phyloP scores from a whole-genome alignment of 2,113 vertebrate species.

The Nematolebias whitei region DNA sequence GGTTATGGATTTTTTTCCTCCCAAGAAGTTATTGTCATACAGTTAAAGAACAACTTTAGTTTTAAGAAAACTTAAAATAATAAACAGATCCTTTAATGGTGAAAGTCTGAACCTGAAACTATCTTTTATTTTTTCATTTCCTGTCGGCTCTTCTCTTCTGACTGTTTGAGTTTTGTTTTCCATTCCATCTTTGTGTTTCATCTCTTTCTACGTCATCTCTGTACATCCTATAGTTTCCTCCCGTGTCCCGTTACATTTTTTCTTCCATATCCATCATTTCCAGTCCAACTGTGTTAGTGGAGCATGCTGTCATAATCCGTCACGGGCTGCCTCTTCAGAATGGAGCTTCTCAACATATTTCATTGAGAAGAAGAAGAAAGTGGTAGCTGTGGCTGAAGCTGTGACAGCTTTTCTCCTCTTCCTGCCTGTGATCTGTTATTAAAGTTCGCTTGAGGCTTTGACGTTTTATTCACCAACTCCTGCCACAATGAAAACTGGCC shows the following conservation, averaged over 20 bases:
- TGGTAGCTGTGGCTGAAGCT: slow-evolving; percentile 5
- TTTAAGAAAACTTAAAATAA: too few relatives aligned
- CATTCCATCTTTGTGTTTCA: neutral
- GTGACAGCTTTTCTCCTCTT: slow-evolving; percentile 37
- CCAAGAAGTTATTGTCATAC: too few relatives aligned
- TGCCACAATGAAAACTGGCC: slow-evolving; percentile 4
- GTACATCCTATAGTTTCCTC: slow-evolving; percentile 8
- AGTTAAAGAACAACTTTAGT: too few relatives aligned
- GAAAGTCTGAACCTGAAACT: too few relatives aligned
- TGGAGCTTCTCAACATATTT: slow-evolving; percentile 25
- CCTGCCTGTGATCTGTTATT: slow-evolving; percentile 64
- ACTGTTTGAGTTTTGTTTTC: too few relatives aligned
- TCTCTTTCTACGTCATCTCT: slow-evolving; percentile 5
- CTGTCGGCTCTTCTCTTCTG: neutral
- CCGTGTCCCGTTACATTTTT: slow-evolving; percentile 1
- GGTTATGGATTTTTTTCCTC: too few relatives aligned
- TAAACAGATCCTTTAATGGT: too few relatives aligned
- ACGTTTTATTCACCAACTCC: slow-evolving; percentile 51
- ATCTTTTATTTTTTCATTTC: neutral
- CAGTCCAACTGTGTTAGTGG: slow-evolving; percentile 46
- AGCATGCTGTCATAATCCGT: slow-evolving; percentile 46
- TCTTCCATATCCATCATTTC: slow-evolving; percentile 20
- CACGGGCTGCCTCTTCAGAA: slow-evolving; percentile 26
- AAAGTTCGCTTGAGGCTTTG: slow-evolving; percentile 58
- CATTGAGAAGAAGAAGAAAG: slow-evolving; percentile 9